Evolutionary conservation across 1,140 invertebrate species (phyloP).

Genomic region (Bombus haemorrhoidalis): DNA sequence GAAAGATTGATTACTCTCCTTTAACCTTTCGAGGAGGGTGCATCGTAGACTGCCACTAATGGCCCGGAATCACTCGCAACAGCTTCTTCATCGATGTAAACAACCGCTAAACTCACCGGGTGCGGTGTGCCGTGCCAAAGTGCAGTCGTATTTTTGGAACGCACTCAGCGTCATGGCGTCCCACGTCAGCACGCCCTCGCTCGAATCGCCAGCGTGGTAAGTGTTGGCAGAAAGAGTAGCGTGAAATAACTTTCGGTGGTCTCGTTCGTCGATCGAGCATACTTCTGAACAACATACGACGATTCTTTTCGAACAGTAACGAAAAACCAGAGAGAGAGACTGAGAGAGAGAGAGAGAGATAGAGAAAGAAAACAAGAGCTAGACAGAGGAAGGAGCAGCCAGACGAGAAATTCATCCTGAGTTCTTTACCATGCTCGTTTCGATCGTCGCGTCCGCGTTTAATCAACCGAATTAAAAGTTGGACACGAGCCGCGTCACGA

Average conservation of each 20-base stretch:
- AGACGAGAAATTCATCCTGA: neutral
- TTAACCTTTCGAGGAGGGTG: constrained; percentile 10
- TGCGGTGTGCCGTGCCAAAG: constrained; percentile 71
- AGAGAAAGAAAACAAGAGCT: neutral
- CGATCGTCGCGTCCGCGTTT: neutral
- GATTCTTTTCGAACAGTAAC: neutral
- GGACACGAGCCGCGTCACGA: neutral
- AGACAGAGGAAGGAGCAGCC: neutral
- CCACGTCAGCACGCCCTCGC: constrained; percentile 75
- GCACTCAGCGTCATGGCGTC: constrained; percentile 73
- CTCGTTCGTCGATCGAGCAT: neutral
- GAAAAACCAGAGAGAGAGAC: neutral
- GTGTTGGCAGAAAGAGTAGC: constrained; percentile 58
- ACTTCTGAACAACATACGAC: neutral
- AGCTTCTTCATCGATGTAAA: constrained; percentile 81
- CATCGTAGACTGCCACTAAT: constrained; percentile 72
- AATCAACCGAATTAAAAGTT: neutral
- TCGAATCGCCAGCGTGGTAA: constrained; percentile 42
- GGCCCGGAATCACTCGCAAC: constrained; percentile 72
- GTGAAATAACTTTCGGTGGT: constrained; percentile 17
- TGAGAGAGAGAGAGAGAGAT: neutral
- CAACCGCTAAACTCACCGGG: constrained; percentile 71
- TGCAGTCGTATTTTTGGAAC: constrained; percentile 77
- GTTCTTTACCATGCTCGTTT: neutral
- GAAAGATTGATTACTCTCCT: neutral